Percentiles rank a stretch among this genome's conserved stretches.
These are phyloP conservation scores for Tachycineta bicolor DNA, from an alignment of 2,113 vertebrate species.

Conservation along the genomic window DNA sequence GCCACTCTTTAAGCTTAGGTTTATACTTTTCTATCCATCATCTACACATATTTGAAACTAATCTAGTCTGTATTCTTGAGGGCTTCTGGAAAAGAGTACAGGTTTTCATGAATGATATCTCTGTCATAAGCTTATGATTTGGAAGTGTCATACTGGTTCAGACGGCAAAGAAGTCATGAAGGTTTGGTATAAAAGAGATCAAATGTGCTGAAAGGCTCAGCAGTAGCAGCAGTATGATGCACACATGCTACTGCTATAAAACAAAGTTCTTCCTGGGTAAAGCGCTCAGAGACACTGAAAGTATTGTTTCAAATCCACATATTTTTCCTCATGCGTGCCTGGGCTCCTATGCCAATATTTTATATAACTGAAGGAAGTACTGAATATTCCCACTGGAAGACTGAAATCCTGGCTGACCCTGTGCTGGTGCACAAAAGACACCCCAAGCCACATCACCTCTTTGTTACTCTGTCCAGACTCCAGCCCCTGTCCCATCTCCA, in stretches of 20 bases:
- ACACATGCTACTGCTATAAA: slow-evolving; percentile 70
- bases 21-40: background rate
- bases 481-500: background rate
- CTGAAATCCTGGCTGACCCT: slow-evolving; percentile 33
- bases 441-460: slow-evolving; percentile 30
- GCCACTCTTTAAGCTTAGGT: background rate
- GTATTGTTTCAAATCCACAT: slow-evolving; percentile 59
- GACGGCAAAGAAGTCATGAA: slow-evolving; percentile 22
- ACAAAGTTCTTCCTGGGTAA: slow-evolving; percentile 62
- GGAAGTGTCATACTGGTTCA: background rate
- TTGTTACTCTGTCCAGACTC: background rate
- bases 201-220: slow-evolving; percentile 39
- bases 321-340: slow-evolving; percentile 59
- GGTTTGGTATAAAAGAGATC: slow-evolving; percentile 16
- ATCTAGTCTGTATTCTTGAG: background rate
- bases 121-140: slow-evolving; percentile 15
- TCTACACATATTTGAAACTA: slow-evolving; percentile 6
- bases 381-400: slow-evolving; percentile 29
- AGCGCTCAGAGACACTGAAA: slow-evolving; percentile 55
- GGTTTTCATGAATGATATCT: slow-evolving; percentile 22
- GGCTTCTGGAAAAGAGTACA: background rate
- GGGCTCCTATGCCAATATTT: slow-evolving; percentile 43
- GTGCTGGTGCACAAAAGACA: slow-evolving; percentile 22
- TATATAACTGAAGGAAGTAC: slow-evolving; percentile 54
- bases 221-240: slow-evolving; percentile 33